These are phyloP conservation scores for Takifugu flavidus DNA, from an alignment of 2,113 vertebrate genomes.

Conservation along the genomic window DNA sequence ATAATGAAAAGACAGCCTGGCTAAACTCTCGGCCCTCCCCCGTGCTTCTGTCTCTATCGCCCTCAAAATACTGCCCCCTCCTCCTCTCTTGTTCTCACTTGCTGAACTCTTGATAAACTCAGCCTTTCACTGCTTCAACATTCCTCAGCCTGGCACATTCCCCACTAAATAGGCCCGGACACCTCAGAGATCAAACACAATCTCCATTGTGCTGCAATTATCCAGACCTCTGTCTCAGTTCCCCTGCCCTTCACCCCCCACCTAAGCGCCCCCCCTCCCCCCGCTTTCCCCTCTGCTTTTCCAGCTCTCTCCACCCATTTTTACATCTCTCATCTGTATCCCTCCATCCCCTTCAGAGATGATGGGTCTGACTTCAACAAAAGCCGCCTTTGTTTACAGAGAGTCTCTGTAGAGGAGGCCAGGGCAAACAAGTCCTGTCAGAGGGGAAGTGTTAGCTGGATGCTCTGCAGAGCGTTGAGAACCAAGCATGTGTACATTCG, in stretches of 20 bases:
- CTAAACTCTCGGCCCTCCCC: constrained; percentile 51
- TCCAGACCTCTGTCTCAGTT: constrained; percentile 70
- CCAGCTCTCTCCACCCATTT: constrained; percentile 50
- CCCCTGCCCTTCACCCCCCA: constrained; percentile 68
- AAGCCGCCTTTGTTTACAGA: constrained; percentile 77
- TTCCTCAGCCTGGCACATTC: constrained; percentile 73
- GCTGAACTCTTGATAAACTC: constrained; percentile 76
- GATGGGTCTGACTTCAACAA: constrained; percentile 75
- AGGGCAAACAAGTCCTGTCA: constrained; percentile 68
- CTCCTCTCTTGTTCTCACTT: constrained; percentile 61
- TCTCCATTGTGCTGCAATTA: constrained; percentile 80
- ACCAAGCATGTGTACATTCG: constrained; percentile 71
- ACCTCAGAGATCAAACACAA: constrained; percentile 81
- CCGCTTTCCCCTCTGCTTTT: constrained; percentile 12
- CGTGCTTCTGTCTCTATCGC: constrained; percentile 40
- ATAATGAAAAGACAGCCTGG: constrained; percentile 64
- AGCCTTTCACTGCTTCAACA: constrained; percentile 68
- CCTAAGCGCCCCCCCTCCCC: constrained; percentile 51
- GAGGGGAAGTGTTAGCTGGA: constrained; percentile 71
- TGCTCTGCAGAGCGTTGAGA: constrained; percentile 69
- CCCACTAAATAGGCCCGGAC: constrained; percentile 72
- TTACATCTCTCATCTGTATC: constrained; percentile 49
- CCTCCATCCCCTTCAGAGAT: constrained; percentile 59
- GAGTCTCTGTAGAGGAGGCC: constrained; percentile 62
- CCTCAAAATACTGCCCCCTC: constrained; percentile 18